These are phyloP conservation scores for Tenrec ecaudatus DNA, from an alignment of 2,113 vertebrate genomes.

Conservation along the genomic window DNA sequence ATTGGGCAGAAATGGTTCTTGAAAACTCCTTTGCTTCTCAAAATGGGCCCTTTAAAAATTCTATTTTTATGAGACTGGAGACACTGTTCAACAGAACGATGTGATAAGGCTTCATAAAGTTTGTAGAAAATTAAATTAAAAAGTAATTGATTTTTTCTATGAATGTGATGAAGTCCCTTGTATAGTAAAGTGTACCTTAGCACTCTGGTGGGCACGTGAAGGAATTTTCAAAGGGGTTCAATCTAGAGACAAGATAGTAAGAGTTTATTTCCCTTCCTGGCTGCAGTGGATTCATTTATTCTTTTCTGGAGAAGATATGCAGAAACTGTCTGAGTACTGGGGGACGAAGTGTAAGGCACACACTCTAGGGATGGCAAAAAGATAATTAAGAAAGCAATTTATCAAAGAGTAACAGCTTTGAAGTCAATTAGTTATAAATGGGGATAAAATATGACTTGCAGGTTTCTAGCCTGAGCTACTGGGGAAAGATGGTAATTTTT, in stretches of 20 bases:
- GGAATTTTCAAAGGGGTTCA: background rate
- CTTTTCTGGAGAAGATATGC: background rate
- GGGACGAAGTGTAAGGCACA: background rate
- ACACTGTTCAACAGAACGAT: too few relatives aligned
- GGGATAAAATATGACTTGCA: background rate
- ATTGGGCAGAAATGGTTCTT: too few relatives aligned
- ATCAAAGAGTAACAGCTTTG: background rate
- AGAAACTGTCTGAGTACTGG: background rate
- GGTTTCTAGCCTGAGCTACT: background rate
- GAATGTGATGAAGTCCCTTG: too few relatives aligned
- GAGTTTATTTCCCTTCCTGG: background rate
- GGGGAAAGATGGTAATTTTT: too few relatives aligned
- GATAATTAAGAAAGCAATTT: conserved; percentile 15
- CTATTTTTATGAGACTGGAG: too few relatives aligned
- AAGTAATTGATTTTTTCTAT: too few relatives aligned
- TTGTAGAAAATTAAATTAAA: too few relatives aligned
- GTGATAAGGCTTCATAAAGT: too few relatives aligned
- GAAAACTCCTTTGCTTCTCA: too few relatives aligned
- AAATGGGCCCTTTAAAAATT: too few relatives aligned
- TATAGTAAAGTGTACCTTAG: background rate
- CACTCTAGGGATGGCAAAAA: background rate
- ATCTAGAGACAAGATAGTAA: background rate
- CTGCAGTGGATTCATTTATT: background rate
- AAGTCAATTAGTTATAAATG: background rate
- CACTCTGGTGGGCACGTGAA: background rate